Percentiles rank a stretch among this genome's conserved stretches.
Conservation (phyloP, 2,797 vertebrate genomes). For the Adelosebastes latens region DNA sequence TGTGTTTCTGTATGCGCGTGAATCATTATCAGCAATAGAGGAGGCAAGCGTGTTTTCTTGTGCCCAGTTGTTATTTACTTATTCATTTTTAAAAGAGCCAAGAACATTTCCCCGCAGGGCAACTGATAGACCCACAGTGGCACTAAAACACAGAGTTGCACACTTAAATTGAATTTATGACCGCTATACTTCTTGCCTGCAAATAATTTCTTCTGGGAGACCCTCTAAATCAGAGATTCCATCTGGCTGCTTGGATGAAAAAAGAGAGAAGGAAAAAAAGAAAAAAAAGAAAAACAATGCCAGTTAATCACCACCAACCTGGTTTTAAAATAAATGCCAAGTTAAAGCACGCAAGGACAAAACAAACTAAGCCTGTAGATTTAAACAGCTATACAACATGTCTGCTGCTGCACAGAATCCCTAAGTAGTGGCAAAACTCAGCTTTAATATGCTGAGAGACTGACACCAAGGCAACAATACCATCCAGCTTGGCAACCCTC, state of each 20-base stretch:
- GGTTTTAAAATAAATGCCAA: constrained; percentile 30
- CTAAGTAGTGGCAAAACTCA: background rate
- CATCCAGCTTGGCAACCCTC: constrained; percentile 39
- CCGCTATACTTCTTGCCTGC: constrained; percentile 37
- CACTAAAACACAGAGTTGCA: constrained; percentile 40
- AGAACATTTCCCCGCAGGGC: constrained; percentile 55
- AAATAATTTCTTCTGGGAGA: constrained; percentile 59
- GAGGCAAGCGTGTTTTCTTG: constrained; percentile 25
- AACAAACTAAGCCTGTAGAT: constrained; percentile 26
- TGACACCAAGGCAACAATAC: constrained; percentile 18
- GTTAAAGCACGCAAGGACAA: constrained; percentile 12
- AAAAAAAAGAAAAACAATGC: constrained; percentile 11
- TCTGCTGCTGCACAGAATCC: constrained; percentile 7
- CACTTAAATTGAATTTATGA: constrained; percentile 64
- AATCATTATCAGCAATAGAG: constrained; percentile 27
- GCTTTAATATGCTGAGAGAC: constrained; percentile 1
- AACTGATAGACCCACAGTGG: constrained; percentile 31
- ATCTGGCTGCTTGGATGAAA: constrained; percentile 33
- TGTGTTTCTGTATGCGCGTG: background rate
- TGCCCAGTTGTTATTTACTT: constrained; percentile 62
- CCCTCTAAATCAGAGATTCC: constrained; percentile 47
- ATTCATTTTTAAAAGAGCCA: constrained; percentile 45
- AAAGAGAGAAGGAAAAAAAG: background rate
- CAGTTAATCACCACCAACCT: constrained; percentile 39
- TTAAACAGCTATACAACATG: constrained; percentile 22